A percentile compares a stretch with the other conserved stretches of the same genome.
Evolutionary conservation across 2,113 vertebrate genomes (phyloP).

Genomic region (Artemisiospiza belli): DNA sequence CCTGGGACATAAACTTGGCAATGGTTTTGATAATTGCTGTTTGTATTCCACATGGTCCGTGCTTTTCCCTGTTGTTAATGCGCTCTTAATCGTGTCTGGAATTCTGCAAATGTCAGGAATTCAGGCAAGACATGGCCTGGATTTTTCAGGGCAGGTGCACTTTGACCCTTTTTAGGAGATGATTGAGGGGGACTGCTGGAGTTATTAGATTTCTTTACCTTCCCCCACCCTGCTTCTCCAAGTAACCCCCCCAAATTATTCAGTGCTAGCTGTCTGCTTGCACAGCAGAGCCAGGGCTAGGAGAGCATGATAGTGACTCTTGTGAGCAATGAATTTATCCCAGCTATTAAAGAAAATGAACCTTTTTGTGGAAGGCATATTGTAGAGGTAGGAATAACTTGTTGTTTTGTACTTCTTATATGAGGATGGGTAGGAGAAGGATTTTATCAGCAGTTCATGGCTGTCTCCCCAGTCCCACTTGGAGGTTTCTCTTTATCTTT

Average conservation of each 20-base stretch:
- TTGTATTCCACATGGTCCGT: background rate
- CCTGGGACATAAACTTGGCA: slow-evolving; percentile 45
- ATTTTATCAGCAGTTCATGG: background rate
- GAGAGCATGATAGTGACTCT: background rate
- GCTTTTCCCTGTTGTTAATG: slow-evolving; percentile 36
- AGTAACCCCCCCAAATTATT: background rate
- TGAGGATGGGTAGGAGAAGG: background rate
- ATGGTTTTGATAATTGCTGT: slow-evolving; percentile 51
- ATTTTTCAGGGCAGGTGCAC: slow-evolving; percentile 68
- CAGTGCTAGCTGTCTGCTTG: background rate
- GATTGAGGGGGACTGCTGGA: slow-evolving; percentile 19
- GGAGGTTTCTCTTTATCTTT: slow-evolving; percentile 30
- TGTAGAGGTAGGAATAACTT: background rate
- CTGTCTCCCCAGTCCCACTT: background rate
- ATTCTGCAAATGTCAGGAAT: slow-evolving; percentile 74
- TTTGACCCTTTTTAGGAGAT: slow-evolving; percentile 64
- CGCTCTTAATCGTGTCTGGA: slow-evolving; percentile 57
- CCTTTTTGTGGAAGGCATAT: background rate
- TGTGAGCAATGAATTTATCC: background rate
- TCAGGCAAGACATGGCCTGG: slow-evolving; percentile 44
- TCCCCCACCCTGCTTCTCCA: background rate
- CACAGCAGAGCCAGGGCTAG: background rate
- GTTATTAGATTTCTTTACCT: slow-evolving; percentile 54
- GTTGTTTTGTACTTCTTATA: slow-evolving; percentile 30
- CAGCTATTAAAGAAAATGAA: background rate